Evolutionary conservation across 2,888 invertebrate genomes (phyloP).

Genomic region (Phragmatobia fuliginosa): DNA sequence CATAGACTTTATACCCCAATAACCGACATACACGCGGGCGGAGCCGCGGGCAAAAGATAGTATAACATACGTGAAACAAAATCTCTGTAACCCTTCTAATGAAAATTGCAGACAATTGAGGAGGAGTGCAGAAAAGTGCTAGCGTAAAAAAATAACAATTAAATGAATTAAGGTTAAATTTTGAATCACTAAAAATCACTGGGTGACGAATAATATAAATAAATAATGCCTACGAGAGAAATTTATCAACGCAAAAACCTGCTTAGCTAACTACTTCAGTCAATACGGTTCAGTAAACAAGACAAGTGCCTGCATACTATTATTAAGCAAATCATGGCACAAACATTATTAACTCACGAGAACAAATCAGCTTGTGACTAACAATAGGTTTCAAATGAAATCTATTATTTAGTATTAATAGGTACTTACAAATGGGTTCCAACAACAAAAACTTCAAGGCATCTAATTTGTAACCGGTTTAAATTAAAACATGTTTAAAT

Average conservation of each 20-base stretch:
- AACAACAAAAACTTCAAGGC: slow-evolving; percentile 18
- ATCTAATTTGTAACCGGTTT: slow-evolving; percentile 13
- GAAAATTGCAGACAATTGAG: too few relatives aligned
- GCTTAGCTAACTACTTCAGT: background rate
- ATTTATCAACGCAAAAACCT: background rate
- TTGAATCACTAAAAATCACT: too few relatives aligned
- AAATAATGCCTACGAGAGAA: background rate
- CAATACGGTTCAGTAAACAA: slow-evolving; percentile 11
- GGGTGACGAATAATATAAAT: too few relatives aligned
- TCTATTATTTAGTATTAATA: slow-evolving; percentile 13
- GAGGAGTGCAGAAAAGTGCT: too few relatives aligned
- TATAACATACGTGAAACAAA: too few relatives aligned
- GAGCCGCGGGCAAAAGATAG: too few relatives aligned
- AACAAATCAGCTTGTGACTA: slow-evolving; percentile 15
- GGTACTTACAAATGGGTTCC: slow-evolving; percentile 12
- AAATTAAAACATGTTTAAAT: slow-evolving; percentile 36
- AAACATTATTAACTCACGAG: slow-evolving; percentile 14
- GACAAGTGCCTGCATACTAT: slow-evolving; percentile 2
- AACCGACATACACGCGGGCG: too few relatives aligned
- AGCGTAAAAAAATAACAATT: too few relatives aligned
- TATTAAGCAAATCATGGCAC: slow-evolving; percentile 17
- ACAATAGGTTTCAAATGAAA: slow-evolving; percentile 16
- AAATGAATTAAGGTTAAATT: too few relatives aligned
- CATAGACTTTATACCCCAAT: too few relatives aligned
- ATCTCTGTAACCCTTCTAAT: too few relatives aligned